phyloP scores from a whole-genome alignment of 2,888 invertebrate genomes.

The Harpalus rufipes region DNA sequence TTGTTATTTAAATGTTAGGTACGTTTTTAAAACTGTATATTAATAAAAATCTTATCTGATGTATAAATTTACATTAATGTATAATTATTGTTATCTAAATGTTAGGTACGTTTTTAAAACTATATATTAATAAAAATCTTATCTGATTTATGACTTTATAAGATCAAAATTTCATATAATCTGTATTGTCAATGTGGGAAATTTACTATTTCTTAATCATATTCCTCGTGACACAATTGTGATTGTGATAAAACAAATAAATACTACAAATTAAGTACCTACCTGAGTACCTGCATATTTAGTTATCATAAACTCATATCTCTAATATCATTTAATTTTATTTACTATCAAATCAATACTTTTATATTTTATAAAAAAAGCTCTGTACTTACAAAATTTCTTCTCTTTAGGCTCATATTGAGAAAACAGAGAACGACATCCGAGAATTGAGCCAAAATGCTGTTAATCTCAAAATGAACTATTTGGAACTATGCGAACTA shows the following conservation, averaged over 20 bases:
- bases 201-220: conserved; percentile 26
- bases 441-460: conserved; percentile 95
- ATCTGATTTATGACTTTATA: background rate
- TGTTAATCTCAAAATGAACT: conserved; percentile 94
- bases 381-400: background rate
- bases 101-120: background rate
- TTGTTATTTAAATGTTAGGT: too few relatives aligned
- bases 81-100: too few relatives aligned
- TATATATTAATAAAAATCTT: background rate
- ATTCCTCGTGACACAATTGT: background rate
- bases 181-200: background rate
- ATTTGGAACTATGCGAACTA: conserved; percentile 93
- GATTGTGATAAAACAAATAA: conserved; percentile 1
- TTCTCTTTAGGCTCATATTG: conserved; percentile 87
- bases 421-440: conserved; percentile 97
- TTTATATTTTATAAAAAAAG: background rate
- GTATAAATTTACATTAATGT: background rate
- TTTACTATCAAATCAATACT: too few relatives aligned
- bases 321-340: too few relatives aligned
- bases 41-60: background rate
- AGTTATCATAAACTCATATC: too few relatives aligned
- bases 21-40: background rate
- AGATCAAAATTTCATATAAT: background rate
- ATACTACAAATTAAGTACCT: too few relatives aligned
- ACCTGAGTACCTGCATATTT: too few relatives aligned